phyloP scores from a whole-genome alignment of 2,888 invertebrate species.

The Mythimna pallens region DNA sequence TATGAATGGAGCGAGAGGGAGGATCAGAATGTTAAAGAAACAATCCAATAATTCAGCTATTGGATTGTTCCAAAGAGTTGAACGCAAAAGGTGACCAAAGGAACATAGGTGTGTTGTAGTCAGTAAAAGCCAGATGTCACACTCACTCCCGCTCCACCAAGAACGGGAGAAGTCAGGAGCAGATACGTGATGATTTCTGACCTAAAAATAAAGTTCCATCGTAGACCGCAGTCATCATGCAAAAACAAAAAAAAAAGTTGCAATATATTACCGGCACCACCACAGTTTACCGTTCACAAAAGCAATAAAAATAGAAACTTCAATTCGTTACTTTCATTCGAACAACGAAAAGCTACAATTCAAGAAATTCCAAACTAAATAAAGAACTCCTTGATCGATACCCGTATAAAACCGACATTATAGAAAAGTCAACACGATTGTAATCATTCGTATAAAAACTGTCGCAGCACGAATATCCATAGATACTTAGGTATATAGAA shows the following conservation, averaged over 20 bases:
- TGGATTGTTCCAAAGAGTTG: too few relatives aligned
- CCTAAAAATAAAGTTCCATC: too few relatives aligned
- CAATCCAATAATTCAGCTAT: too few relatives aligned
- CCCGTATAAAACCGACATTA: slow-evolving; percentile 34
- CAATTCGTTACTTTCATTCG: slow-evolving; percentile 39
- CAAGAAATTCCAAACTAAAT: slow-evolving; percentile 9
- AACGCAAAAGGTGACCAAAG: too few relatives aligned
- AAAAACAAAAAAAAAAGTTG: neutral
- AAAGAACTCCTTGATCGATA: slow-evolving; percentile 32
- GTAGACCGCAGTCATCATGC: too few relatives aligned
- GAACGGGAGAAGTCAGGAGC: too few relatives aligned
- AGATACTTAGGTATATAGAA: neutral
- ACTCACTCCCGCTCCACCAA: too few relatives aligned
- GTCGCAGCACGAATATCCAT: slow-evolving; percentile 12
- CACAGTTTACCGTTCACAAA: neutral
- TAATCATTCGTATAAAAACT: slow-evolving; percentile 42
- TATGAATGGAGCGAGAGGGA: too few relatives aligned
- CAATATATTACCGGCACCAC: slow-evolving; percentile 8
- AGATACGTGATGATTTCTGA: too few relatives aligned
- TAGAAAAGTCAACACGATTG: slow-evolving; percentile 53
- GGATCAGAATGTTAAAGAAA: too few relatives aligned
- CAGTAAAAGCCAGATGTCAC: too few relatives aligned
- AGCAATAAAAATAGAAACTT: slow-evolving; percentile 36
- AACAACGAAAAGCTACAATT: slow-evolving; percentile 18
- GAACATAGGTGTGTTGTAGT: too few relatives aligned